These are phyloP conservation scores for Spodoptera exigua DNA, from an alignment of 2,888 invertebrate genomes.

Conservation along the genomic window DNA sequence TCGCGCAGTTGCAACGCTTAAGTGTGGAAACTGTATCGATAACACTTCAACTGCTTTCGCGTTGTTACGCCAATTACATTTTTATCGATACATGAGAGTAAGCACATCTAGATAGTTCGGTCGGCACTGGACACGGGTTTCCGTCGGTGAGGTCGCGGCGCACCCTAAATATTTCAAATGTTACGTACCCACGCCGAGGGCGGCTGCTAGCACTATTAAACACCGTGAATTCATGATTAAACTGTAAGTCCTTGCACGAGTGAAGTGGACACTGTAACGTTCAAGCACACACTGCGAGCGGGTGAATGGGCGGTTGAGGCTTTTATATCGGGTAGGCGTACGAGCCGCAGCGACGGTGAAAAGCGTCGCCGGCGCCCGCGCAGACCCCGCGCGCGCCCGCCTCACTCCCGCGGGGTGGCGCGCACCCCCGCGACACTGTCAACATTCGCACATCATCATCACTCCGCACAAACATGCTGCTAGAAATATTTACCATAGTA, in stretches of 20 bases:
- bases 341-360: slow-evolving; percentile 80
- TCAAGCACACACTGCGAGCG: slow-evolving; percentile 88
- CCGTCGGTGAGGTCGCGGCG: slow-evolving; percentile 57
- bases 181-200: slow-evolving; percentile 92
- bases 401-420: slow-evolving; percentile 49
- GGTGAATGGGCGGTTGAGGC: slow-evolving; percentile 87
- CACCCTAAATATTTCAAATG: slow-evolving; percentile 84
- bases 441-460: slow-evolving; percentile 44
- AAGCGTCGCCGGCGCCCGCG: slow-evolving; percentile 78
- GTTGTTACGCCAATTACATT: slow-evolving; percentile 62
- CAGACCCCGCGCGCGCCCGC: slow-evolving; percentile 63
- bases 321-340: slow-evolving; percentile 87
- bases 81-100: slow-evolving; percentile 60
- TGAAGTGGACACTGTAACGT: slow-evolving; percentile 87
- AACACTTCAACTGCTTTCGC: slow-evolving; percentile 75
- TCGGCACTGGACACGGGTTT: slow-evolving; percentile 64
- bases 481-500: slow-evolving; percentile 26
- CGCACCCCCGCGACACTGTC: slow-evolving; percentile 51
- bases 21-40: slow-evolving; percentile 73
- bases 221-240: slow-evolving; percentile 88
- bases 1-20: slow-evolving; percentile 64
- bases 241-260: slow-evolving; percentile 86
- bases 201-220: slow-evolving; percentile 90
- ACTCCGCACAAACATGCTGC: slow-evolving; percentile 36
- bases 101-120: slow-evolving; percentile 57